phyloP scores from a whole-genome alignment of 2,113 vertebrate species.

The Macroglossus sobrinus region DNA sequence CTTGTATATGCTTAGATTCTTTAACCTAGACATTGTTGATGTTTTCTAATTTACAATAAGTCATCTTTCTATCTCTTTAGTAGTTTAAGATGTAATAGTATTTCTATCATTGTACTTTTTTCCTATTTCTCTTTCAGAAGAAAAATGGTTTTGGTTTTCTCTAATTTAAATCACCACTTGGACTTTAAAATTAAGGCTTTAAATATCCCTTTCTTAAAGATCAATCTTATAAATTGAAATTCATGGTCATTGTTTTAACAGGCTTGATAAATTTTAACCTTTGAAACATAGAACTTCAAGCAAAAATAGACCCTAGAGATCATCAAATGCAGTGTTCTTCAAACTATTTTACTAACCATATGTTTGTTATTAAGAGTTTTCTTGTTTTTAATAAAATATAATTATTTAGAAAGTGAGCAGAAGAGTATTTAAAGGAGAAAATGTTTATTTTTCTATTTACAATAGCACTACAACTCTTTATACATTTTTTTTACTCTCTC shows the following conservation, averaged over 20 bases:
- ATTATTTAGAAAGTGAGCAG: background rate
- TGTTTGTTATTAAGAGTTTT: background rate
- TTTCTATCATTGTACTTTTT: background rate
- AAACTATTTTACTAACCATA: background rate
- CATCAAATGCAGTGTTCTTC: background rate
- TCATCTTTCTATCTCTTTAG: background rate
- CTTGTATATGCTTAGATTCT: background rate
- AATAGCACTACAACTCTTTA: background rate
- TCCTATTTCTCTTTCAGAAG: background rate
- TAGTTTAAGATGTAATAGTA: background rate
- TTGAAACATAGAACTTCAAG: background rate
- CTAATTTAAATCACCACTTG: background rate
- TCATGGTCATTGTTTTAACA: background rate
- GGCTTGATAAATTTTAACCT: background rate
- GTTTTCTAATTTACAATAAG: background rate
- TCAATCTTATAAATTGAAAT: background rate
- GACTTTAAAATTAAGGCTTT: background rate
- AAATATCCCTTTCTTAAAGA: background rate
- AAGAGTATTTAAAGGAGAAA: background rate
- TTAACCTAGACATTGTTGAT: background rate
- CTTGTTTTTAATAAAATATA: background rate
- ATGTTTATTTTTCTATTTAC: background rate
- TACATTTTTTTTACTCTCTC: background rate
- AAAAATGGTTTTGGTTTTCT: background rate
- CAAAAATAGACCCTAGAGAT: background rate